Evolutionary conservation across 2,113 vertebrate species (phyloP).

Genomic region (Ranitomeya imitator): DNA sequence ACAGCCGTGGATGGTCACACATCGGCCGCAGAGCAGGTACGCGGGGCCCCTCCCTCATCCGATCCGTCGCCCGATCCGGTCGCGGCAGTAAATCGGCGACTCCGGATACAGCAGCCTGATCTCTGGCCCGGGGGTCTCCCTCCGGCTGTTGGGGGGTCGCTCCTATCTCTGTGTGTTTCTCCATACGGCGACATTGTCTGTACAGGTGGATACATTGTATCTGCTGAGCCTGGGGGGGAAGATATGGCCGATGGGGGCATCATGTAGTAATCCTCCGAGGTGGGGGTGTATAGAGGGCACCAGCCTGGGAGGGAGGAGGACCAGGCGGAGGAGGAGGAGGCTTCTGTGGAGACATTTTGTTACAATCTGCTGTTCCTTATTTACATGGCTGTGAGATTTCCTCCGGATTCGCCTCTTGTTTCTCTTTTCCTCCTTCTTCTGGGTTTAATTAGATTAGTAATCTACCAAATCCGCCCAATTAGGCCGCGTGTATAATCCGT

Average conservation of each 20-base stretch:
- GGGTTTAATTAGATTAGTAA: background rate
- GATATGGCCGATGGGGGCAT: background rate
- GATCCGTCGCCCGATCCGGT: background rate
- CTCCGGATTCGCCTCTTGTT: no score
- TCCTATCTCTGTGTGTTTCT: background rate
- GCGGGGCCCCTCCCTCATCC: background rate
- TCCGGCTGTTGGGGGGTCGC: conserved; percentile 30
- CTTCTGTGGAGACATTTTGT: conserved; percentile 20
- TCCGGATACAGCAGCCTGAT: background rate
- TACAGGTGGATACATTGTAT: conserved; percentile 4
- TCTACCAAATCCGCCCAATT: background rate
- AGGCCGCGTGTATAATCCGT: background rate
- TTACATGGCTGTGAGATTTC: background rate
- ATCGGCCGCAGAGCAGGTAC: conserved; percentile 43
- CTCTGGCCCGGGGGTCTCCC: background rate
- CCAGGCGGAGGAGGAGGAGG: background rate
- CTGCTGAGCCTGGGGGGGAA: background rate
- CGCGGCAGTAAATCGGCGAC: background rate
- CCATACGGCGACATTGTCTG: no score
- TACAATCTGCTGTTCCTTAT: conserved; percentile 6
- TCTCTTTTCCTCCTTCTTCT: background rate
- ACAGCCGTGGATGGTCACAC: conserved; percentile 51
- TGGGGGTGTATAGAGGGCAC: conserved; percentile 29
- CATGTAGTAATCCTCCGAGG: conserved; percentile 24
- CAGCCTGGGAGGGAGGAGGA: background rate